Evolutionary conservation across 2,797 vertebrate genomes (phyloP), one percentile per base, ranked within the genome.

Genomic region (Perdix hodgsoniae): DNA sequence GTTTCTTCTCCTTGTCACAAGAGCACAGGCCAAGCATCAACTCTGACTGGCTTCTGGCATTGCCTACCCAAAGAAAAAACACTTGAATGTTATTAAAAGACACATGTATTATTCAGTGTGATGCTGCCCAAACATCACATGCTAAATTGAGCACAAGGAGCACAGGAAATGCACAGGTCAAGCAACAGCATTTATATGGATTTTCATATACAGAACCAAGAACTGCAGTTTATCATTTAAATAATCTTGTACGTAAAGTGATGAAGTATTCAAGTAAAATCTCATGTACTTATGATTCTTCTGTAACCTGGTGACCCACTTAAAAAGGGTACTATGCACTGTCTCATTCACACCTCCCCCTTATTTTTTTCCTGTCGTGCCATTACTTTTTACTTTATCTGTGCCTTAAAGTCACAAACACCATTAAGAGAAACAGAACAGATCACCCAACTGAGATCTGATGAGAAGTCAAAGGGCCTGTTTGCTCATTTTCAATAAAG

Each of bases 101-200:
- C 15, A 72, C 61, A 88, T 73, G 69, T 47, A 93, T 94, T 83
- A 95, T 88, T 90, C 88, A 90, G 86, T 81, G 88, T 69, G 81
- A 96, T 66, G 27, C 24, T 75, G 70, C 29, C 45, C 84, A 77
- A 85, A 65, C 47, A 40, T 94, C 86, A 83, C 79, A 71, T 50
- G 59, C 84, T 87, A 52, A 72, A 89, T 1, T 80, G 31, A 89
- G 65, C 18, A 77, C 80, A 91, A 88, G 11, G 19, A 85, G n/a
- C 13, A 61, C n/a, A 85, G 69, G 88, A 86, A 90, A 94, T 10
- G 33, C 69, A 77, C 33, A 83, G 90, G 86, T 85, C 83, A 86
- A 33, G 71, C 40, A 82, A 60, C 7, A 70, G 40, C 47, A 19
- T 65, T 88, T 49, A 84, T 33, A 16, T 0, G 3, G 33, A 19